phyloP scores from a whole-genome alignment of 2,888 invertebrate species.

The Drosophila bunnanda region DNA sequence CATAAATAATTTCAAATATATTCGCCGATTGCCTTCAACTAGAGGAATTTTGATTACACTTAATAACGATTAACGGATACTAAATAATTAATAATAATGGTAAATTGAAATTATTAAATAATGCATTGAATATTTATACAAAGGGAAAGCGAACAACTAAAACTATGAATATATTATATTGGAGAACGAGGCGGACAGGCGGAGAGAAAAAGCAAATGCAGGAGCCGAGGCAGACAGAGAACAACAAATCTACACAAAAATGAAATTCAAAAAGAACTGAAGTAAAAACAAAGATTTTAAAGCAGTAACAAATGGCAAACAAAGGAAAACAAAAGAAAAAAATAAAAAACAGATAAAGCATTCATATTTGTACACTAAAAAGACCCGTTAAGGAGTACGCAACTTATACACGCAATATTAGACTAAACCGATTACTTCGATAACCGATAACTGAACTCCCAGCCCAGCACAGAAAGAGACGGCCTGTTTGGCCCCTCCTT shows the following conservation, averaged over 20 bases:
- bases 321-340: slow-evolving; percentile 52
- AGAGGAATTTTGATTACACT: slow-evolving; percentile 85
- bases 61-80: slow-evolving; percentile 58
- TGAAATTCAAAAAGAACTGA: slow-evolving; percentile 81
- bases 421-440: slow-evolving; percentile 45
- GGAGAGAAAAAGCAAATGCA: slow-evolving; percentile 9
- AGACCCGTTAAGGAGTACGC: slow-evolving; percentile 44
- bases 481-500: slow-evolving; percentile 3
- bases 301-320: slow-evolving; percentile 70
- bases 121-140: slow-evolving; percentile 52
- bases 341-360: slow-evolving; percentile 43
- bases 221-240: slow-evolving; percentile 37
- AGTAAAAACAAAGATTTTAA: slow-evolving; percentile 82
- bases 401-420: slow-evolving; percentile 46
- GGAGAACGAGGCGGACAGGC: not conserved
- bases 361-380: slow-evolving; percentile 64
- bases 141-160: slow-evolving; percentile 33
- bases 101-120: slow-evolving; percentile 61
- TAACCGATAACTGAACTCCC: slow-evolving; percentile 21
- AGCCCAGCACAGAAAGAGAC: slow-evolving; percentile 6
- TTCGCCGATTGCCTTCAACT: slow-evolving; percentile 85
- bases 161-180: slow-evolving; percentile 26
- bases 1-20: slow-evolving; percentile 83
- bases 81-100: slow-evolving; percentile 59
- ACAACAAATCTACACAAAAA: slow-evolving; percentile 68